phyloP scores from a whole-genome alignment of 2,888 invertebrate species.

The Stenurella melanura region DNA sequence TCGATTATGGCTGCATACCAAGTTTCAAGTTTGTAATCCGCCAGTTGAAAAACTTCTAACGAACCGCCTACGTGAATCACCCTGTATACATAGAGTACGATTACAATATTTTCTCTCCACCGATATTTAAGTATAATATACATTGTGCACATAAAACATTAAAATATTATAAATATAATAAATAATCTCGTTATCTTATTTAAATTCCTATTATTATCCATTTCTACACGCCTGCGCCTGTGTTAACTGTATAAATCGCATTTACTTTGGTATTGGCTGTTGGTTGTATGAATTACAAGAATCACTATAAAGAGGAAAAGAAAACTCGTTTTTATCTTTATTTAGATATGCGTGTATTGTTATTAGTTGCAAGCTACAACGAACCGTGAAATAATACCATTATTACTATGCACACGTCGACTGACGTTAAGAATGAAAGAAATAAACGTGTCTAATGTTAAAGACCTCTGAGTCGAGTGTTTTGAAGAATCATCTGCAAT shows the following conservation, averaged over 20 bases:
- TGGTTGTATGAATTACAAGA: slow-evolving; percentile 5
- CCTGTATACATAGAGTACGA: too few relatives aligned
- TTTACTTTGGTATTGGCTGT: slow-evolving; percentile 7
- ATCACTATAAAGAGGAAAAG: slow-evolving; percentile 26
- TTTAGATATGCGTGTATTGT: slow-evolving; percentile 35
- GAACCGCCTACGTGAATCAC: too few relatives aligned
- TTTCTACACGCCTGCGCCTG: neutral
- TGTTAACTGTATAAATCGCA: slow-evolving; percentile 3
- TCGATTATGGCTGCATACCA: too few relatives aligned
- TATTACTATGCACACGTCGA: slow-evolving; percentile 26
- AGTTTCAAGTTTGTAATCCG: too few relatives aligned
- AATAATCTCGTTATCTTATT: neutral
- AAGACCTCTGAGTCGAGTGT: neutral
- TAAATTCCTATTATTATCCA: neutral
- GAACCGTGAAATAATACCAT: slow-evolving; percentile 29
- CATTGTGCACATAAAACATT: neutral
- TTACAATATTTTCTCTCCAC: neutral
- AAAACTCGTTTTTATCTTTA: slow-evolving; percentile 33
- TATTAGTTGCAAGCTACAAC: slow-evolving; percentile 17
- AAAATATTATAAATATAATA: neutral
- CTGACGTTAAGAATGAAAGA: neutral
- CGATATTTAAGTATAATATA: neutral
- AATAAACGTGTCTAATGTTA: neutral
- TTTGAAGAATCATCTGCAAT: neutral
- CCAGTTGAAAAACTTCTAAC: too few relatives aligned